Conservation (phyloP, 2,113 vertebrate species). For the Chrysochloris asiatica region DNA sequence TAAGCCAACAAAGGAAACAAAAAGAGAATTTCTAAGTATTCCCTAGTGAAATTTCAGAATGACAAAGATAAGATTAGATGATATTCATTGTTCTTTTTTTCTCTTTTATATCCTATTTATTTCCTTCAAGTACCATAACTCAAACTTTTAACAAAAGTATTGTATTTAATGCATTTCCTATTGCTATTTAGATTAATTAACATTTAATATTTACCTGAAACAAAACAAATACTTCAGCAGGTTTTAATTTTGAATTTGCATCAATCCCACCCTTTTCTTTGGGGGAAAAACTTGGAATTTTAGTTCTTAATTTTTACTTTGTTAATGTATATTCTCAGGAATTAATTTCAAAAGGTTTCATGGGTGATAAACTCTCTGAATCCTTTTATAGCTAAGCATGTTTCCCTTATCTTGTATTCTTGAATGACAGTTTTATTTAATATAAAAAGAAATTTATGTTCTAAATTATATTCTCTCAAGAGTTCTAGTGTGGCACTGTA, state of each 20-base stretch:
- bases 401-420: background rate
- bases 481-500: no score
- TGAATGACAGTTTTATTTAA: background rate
- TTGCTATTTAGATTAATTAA: background rate
- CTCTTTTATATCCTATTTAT: background rate
- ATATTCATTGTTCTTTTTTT: background rate
- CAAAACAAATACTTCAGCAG: background rate
- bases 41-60: slow-evolving; percentile 37
- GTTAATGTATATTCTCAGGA: background rate
- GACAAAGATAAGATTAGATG: background rate
- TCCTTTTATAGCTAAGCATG: background rate
- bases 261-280: background rate
- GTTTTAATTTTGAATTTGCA: background rate
- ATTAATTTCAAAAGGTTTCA: background rate
- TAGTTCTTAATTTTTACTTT: background rate
- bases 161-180: background rate
- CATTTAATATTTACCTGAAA: background rate
- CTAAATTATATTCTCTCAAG: background rate
- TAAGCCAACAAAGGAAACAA: background rate
- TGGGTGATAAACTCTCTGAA: background rate
- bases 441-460: background rate
- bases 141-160: background rate
- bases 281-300: background rate
- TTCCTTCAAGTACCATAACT: background rate
- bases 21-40: background rate